Base-by-base conservation (phyloP, 2,113 vertebrate genomes). In the Uria aalge region DNA sequence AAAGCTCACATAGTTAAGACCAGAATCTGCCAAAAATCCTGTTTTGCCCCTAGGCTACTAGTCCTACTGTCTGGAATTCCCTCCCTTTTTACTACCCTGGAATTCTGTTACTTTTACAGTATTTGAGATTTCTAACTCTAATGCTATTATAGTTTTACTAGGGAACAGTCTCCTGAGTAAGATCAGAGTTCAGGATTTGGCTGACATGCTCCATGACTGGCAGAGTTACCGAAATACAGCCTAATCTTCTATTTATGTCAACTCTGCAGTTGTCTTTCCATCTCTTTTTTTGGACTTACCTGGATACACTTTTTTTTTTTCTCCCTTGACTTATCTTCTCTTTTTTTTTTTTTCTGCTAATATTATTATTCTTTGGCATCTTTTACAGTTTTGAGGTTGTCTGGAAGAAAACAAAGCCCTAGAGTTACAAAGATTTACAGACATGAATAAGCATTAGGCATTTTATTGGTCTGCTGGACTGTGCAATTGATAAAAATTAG, bases 31-130 rank as follows among this genome's bases (percentile, higher is more conserved):
- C 94, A 82, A 95, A 95, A 94, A 40, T 13, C 15, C 2, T 2
- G 62, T 89, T 78, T 72, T 85, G 43, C 53, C 69, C 48, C 26
- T 57, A 76, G 84, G 86, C 84, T 97, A 68, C 89, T 91, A 79
- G 83, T 92, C 66, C 91, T 97, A 88, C 91, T 92, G 86, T 95
- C 95, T 96, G 71, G 84, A 96, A 85, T 85, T 95, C 89, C 45
- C 36, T 87, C 11, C 3, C 23, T 80, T 55, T 92, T 92, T 94
- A 85, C 69, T 85, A 41, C 22, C 38, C 15, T 73, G 77, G 53
- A 96, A 76, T 92, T 96, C 43, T 81, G 23, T 76, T 95, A 57
- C 16, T 95, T 92, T 91, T 88, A 85, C 45, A 88, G n/a, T 73
- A 63, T 66, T 89, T 82, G 80, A 92, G 66, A 82, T 92, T 91